Evolutionary conservation across 2,113 vertebrate genomes (phyloP), one percentile per base, ranked within the genome.

Genomic region (Oriolus oriolus): DNA sequence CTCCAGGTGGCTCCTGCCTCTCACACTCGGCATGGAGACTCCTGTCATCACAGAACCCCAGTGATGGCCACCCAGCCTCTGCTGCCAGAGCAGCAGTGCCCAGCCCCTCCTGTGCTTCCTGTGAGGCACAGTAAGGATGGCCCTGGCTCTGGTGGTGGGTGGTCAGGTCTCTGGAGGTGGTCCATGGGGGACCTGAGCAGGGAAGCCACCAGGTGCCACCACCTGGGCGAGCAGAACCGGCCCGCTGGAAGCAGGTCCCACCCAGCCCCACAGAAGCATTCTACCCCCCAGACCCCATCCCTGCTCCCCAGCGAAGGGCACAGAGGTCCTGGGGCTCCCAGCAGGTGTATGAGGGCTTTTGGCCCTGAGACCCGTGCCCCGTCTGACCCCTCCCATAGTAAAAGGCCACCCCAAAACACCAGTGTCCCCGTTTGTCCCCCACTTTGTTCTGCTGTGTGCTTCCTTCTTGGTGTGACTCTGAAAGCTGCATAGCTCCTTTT

Each of bases 401-500:
- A 81, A 57, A 59, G 41, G 75, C 78, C 76, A 84, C 83, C 65
- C 87, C 19, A 16, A 81, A 87, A 87, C 83, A 54, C 41, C 77
- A 52, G 47, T 91, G 83, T 94, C 65, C 76, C 86, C 18, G 16
- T 92, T 91, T 70, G 84, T 91, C 47, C 92, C 82, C 41, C n/a
- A 73, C 84, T 87, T 92, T 83, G 65, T 89, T 93, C 84, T 96
- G 94, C 94, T 12, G 22, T 54, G 89, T 95, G 95, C 97, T 98
- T 97, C 97, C 91, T 95, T 94, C 91, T 90, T 57, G 64, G 95
- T 92, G 97, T 97, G 95, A 98, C 93, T 96, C 81, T 89, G 85
- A 97, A 96, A 89, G 97, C 95, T 97, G 49, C 2, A 75, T 96
- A 96, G 96, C 95, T 96, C 95, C 94, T 96, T 97, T 96, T 96